Percentiles rank a stretch among this genome's conserved stretches.
Evolutionary conservation across 2,888 invertebrate genomes (phyloP).

Genomic region (Nomada fabriciana): DNA sequence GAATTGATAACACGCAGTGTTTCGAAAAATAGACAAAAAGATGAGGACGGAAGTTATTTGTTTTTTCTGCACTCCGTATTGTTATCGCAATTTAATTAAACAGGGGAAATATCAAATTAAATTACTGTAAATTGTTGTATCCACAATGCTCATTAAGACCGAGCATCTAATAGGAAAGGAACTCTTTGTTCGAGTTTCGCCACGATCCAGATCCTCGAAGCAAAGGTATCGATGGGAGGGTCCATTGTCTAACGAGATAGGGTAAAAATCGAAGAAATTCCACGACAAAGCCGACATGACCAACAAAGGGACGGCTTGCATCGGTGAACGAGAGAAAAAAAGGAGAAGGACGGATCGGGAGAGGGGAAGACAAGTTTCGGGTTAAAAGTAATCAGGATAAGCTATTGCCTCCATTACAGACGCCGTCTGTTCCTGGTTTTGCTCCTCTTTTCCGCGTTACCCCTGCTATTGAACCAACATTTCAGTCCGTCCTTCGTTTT

Average conservation of each 20-base stretch:
- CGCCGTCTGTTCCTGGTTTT: conserved; percentile 70
- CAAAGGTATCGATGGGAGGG: conserved; percentile 52
- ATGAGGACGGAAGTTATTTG: too few species aligned
- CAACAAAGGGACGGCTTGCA: conserved; percentile 56
- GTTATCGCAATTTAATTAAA: too few species aligned
- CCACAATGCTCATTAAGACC: background rate
- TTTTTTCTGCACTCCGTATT: too few species aligned
- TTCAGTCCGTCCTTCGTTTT: conserved; percentile 47
- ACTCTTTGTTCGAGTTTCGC: conserved; percentile 1
- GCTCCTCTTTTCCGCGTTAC: conserved; percentile 34
- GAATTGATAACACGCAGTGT: too few species aligned
- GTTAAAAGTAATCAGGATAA: conserved; percentile 79
- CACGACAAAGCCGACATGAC: conserved; percentile 44
- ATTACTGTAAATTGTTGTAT: too few species aligned
- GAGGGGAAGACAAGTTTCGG: conserved; percentile 68
- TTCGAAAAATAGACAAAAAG: too few species aligned
- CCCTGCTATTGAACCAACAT: conserved; percentile 24
- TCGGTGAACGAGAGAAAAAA: conserved; percentile 50
- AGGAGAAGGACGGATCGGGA: conserved; percentile 13
- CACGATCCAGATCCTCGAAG: background rate
- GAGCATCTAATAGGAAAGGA: background rate
- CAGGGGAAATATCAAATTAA: too few species aligned
- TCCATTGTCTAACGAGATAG: conserved; percentile 49
- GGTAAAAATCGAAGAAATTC: conserved; percentile 54
- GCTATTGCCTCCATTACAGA: conserved; percentile 76